These are phyloP conservation scores for Oedothorax gibbosus DNA, from an alignment of 1,140 invertebrate species.

Conservation along the genomic window DNA sequence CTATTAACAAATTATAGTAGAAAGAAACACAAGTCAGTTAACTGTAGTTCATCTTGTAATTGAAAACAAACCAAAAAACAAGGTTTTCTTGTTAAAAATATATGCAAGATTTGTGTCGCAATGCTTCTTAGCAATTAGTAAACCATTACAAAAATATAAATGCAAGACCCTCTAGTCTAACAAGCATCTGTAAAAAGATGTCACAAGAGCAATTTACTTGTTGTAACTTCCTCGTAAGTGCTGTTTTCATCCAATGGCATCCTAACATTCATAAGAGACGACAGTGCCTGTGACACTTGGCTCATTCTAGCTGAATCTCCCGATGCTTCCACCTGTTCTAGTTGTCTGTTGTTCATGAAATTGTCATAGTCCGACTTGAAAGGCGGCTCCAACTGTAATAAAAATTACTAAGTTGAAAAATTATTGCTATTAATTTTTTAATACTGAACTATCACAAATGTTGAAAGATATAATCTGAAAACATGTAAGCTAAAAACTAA, in stretches of 20 bases:
- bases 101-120: too few species aligned
- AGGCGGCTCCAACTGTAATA: conserved; percentile 59
- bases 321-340: conserved; percentile 64
- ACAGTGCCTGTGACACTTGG: conserved; percentile 64
- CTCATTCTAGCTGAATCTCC: conserved; percentile 65
- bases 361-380: conserved; percentile 64
- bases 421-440: not conserved
- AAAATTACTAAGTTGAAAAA: not conserved
- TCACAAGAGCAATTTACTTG: conserved; percentile 17
- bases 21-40: too few species aligned
- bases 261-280: conserved; percentile 64
- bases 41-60: too few species aligned
- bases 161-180: not conserved
- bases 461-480: not conserved
- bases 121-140: too few species aligned
- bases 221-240: conserved; percentile 54
- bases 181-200: too few species aligned
- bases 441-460: not conserved
- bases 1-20: too few species aligned
- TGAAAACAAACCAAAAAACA: too few species aligned
- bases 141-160: not conserved
- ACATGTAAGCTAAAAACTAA: too few species aligned
- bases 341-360: conserved; percentile 62
- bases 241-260: conserved; percentile 55
- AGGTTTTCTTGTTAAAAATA: too few species aligned